A percentile compares a stretch with the other conserved stretches of the same genome.
These are phyloP conservation scores for Drosophila pseudotakahashii DNA, from an alignment of 2,888 invertebrate genomes.

Conservation along the genomic window DNA sequence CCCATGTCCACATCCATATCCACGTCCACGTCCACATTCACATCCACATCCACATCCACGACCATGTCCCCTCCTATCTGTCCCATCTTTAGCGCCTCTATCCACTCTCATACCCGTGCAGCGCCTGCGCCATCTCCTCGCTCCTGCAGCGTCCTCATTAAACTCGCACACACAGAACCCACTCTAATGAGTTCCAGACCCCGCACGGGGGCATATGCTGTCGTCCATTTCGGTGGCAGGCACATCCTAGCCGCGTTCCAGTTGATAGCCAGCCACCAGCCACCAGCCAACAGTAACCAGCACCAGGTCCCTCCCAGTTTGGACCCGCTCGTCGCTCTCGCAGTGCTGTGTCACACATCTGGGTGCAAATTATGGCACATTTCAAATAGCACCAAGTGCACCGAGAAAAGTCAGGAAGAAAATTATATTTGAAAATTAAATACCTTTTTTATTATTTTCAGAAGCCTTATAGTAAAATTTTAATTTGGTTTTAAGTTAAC, in stretches of 20 bases:
- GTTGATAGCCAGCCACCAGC: constrained; percentile 64
- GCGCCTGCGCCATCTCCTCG: constrained; percentile 54
- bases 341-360: constrained; percentile 75
- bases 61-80: constrained; percentile 51
- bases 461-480: too few relatives aligned
- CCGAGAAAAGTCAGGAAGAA: constrained; percentile 24
- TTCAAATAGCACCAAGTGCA: constrained; percentile 67
- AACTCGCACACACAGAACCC: constrained; percentile 40
- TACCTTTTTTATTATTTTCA: too few relatives aligned
- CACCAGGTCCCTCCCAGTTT: constrained; percentile 17
- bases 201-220: constrained; percentile 66
- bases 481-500: too few relatives aligned
- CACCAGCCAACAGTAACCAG: constrained; percentile 22
- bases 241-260: constrained; percentile 54
- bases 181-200: constrained; percentile 81
- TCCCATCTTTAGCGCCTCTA: constrained; percentile 51
- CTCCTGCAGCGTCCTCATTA: constrained; percentile 63
- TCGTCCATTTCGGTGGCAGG: constrained; percentile 45
- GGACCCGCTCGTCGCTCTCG: constrained; percentile 28
- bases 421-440: too few relatives aligned
- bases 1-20: constrained; percentile 36
- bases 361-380: constrained; percentile 78
- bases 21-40: constrained; percentile 29
- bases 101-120: constrained; percentile 29
- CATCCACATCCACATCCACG: constrained; percentile 28